Base-by-base conservation (phyloP, 2,113 vertebrate species). In the Thamnophis sirtalis region DNA sequence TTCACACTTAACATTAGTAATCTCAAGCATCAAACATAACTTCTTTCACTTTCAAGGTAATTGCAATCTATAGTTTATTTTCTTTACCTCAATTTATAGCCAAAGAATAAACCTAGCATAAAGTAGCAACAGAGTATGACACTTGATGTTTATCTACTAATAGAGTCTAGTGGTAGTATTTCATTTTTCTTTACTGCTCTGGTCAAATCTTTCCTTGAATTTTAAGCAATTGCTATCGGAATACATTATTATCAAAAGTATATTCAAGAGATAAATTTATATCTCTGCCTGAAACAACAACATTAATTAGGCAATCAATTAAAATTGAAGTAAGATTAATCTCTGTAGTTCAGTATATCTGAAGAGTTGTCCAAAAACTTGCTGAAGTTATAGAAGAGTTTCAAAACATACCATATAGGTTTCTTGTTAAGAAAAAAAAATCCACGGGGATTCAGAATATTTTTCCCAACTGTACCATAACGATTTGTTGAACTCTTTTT, bases 281-380 rank as follows among this genome's bases (percentile, higher is more conserved):
- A 95, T n/a, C 88, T 93, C 33, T 92, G 91, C 48, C 85, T 91
- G 87, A 94, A 96, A 92, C 4, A 89, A 85, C 87, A 80, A 63
- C 91, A 97, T 96, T 96, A 97, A 97, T 96, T 96, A 97, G 96
- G 95, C 91, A 94, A 86, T 56, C 96, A 97, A 97, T 97, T 97
- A 97, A 97, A 97, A 96, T 95, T 94, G 89, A 87, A 94, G 68
- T 95, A 96, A 96, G 96, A 97, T 96, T 96, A 96, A 96, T 95
- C 93, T 22, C 28, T 60, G 90, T 53, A 88, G 5, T 49, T 4
- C 55, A 91, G 51, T 91, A 88, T 96, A 94, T 97, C 93, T 55
- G 86, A 95, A 97, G 95, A 96, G 97, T 97, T 97, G 96, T 89
- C 95, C 96, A 96, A 97, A 96, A 97, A 96, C 93, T 92, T 95